Base-by-base conservation (phyloP, 1,140 invertebrate species). In the Hyles euphorbiae region DNA sequence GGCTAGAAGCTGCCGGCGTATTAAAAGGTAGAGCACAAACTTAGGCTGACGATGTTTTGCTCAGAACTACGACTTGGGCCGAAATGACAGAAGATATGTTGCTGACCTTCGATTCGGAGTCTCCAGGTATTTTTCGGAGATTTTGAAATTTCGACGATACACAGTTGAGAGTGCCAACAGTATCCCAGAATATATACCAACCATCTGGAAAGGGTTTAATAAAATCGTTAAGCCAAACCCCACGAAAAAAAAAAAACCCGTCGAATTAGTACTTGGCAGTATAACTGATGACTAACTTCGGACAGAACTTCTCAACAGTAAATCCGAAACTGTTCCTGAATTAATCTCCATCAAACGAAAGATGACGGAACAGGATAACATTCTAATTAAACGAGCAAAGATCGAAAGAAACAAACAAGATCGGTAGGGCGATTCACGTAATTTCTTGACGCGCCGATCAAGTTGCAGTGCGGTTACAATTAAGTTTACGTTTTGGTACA, bases 171-270 rank as follows among this genome's bases (percentile, higher is more conserved):
- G 52, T 49, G 61, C 66, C 8, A 22, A 22, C 22, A 22, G 22
- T 22, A 22, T 22, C 22, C 22, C 22, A 22, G 22, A 22, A 22
- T 22, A 45, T 45, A 68, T 68, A 8, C 63, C 65, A 3, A 67
- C 63, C 52, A 11, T 58, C 3, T 67, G 65, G 65, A 47, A 11
- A 43, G 60, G 63, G 60, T 67, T 60, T 46, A 67, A 67, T 6
- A 60, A 58, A 36, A 67, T 67, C 12, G 58, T 67, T 5, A 67
- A 67, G 54, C 65, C 60, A 3, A 58, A 67, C 50, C 65, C 64
- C n/a, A 62, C 60, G 8, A 57, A 63, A 12, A 57, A 63, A 12
- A 57, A 63, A 55, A 57, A 67, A 52, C 60, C 60, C 9, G 60
- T 63, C 4, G 60, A 67, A 52, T 67, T 67, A 52, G 58, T 67